Evolutionary conservation across 2,113 vertebrate genomes (phyloP), one percentile per base, ranked within the genome.

Genomic region (Pagrus major): DNA sequence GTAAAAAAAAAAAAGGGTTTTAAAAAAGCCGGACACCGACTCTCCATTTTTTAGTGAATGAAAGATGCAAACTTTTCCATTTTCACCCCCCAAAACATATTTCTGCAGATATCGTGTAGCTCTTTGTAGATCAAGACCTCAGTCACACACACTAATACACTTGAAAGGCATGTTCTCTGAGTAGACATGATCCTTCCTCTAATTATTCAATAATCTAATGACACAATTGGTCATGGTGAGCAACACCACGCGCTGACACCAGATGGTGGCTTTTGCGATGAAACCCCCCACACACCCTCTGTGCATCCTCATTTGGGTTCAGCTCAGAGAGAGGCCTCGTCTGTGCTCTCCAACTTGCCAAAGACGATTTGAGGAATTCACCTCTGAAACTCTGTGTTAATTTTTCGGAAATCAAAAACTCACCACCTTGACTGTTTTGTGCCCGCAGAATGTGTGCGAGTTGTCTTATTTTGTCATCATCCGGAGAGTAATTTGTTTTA

Each of bases 181-280:
- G 83, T 47, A 89, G 88, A 86, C 89, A 89, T 86, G 90, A 90
- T 88, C 90, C 80, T 77, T 67, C 75, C 86, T 90, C 89, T 93
- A 93, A 93, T 93, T 94, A 93, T 94, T 93, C 93, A 92, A 92
- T 92, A 86, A 94, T 94, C 91, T 93, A 92, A 94, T 94, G 93
- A 93, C 93, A 93, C 90, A 81, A 93, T 94, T 93, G 93, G 94
- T 95, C 93, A 94, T 90, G 91, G 92, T 85, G 90, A 93, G 92
- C 89, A 88, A 82, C 90, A 78, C 89, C 77, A 86, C 64, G 84
- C 72, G 47, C 90, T 89, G 71, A 88, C 90, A 92, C 86, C 93
- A 94, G 93, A 95, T 94, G 94, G 91, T 89, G 87, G 91, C 71
- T 92, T 89, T 78, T 88, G 85, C 81, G n/a, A 71, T 69, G 79